Conservation (phyloP, 2,113 vertebrate species). For the Erinaceus europaeus region DNA sequence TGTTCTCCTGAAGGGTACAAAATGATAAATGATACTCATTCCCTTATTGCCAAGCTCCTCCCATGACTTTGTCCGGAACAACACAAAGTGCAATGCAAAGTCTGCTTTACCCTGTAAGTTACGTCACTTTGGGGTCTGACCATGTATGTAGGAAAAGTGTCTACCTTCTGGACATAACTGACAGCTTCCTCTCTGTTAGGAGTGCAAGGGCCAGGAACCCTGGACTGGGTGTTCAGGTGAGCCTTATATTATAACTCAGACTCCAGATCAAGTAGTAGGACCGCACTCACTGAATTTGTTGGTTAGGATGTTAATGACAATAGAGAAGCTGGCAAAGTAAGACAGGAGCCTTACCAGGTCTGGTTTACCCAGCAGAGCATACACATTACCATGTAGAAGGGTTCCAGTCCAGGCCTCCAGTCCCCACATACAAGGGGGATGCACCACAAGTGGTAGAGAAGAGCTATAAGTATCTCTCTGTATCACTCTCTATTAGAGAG, state of each 20-base stretch:
- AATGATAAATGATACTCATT: background rate
- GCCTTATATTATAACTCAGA: background rate
- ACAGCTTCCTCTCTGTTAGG: background rate
- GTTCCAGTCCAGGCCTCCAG: too few species aligned
- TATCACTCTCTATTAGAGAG: too few species aligned
- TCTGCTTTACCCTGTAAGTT: background rate
- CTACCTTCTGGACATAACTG: background rate
- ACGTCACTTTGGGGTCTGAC: background rate
- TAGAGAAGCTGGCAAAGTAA: background rate
- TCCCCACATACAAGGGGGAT: too few species aligned
- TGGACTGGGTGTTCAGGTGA: background rate
- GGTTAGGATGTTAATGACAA: background rate
- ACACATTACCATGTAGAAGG: too few species aligned
- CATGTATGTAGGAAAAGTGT: background rate
- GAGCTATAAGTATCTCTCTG: too few species aligned
- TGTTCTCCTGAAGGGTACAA: slow-evolving; percentile 1
- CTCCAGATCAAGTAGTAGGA: background rate
- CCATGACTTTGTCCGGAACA: background rate
- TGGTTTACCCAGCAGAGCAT: too few species aligned
- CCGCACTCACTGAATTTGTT: background rate
- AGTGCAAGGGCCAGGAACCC: background rate
- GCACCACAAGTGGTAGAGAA: too few species aligned
- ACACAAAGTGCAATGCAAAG: background rate
- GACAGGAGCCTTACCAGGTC: too few species aligned
- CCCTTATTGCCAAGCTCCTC: background rate